These are phyloP conservation scores for Acanthopagrus latus DNA, from an alignment of 2,797 vertebrate species.

Conservation along the genomic window DNA sequence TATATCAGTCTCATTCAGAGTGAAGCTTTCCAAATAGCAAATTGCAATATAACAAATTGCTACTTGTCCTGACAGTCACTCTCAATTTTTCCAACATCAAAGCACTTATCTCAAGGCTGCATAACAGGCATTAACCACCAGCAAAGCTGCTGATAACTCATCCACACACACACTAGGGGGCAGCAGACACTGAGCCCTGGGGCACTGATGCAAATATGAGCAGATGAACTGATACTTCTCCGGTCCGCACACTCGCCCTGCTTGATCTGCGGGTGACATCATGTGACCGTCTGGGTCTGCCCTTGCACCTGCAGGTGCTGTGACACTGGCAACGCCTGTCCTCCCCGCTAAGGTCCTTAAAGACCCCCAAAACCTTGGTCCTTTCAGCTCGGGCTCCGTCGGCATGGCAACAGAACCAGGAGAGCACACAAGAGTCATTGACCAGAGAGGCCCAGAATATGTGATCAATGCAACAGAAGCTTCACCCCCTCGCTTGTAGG, in stretches of 20 bases:
- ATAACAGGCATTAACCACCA: constrained; percentile 47
- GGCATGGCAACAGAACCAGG: constrained; percentile 77
- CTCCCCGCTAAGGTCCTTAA: constrained; percentile 52
- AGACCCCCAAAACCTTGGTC: constrained; percentile 55
- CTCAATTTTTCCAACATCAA: constrained; percentile 64
- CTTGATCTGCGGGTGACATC: constrained; percentile 63
- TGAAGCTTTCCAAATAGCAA: constrained; percentile 54
- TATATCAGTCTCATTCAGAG: constrained; percentile 64
- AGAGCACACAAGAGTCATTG: constrained; percentile 77
- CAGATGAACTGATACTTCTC: constrained; percentile 37
- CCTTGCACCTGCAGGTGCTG: constrained; percentile 68
- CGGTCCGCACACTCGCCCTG: constrained; percentile 24
- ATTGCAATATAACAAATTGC: constrained; percentile 67
- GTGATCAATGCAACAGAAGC: constrained; percentile 60
- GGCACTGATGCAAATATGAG: constrained; percentile 48
- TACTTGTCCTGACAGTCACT: constrained; percentile 60
- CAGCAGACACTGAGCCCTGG: constrained; percentile 78
- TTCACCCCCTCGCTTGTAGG: constrained; percentile 25
- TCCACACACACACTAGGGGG: constrained; percentile 76
- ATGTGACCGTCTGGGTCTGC: constrained; percentile 56
- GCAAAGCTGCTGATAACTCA: constrained; percentile 41
- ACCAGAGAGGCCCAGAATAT: constrained; percentile 61
- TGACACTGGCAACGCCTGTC: constrained; percentile 68
- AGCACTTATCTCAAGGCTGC: constrained; percentile 50
- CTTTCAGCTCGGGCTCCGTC: constrained; percentile 65